A percentile compares a stretch with the other conserved stretches of the same genome.
phyloP scores from a whole-genome alignment of 2,113 vertebrate genomes.

The Irena cyanogastra region DNA sequence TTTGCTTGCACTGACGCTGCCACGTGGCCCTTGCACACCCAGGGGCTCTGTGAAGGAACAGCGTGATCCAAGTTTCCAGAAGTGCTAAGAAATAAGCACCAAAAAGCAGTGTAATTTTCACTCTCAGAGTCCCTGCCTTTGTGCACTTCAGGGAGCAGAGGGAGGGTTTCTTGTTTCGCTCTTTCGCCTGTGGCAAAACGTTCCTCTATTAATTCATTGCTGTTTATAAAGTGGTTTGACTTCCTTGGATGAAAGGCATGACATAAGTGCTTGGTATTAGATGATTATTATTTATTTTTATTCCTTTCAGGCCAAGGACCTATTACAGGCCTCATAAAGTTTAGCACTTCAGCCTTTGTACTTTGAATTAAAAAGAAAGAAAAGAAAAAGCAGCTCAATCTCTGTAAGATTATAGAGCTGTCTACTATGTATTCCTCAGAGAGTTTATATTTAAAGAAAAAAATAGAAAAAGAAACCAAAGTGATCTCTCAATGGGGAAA shows the following conservation, averaged over 20 bases:
- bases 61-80: neutral
- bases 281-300: slow-evolving; percentile 46
- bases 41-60: neutral
- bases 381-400: neutral
- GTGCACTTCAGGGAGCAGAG: neutral
- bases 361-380: neutral
- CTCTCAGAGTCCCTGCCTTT: neutral
- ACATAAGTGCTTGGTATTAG: slow-evolving; percentile 27
- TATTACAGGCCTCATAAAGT: slow-evolving; percentile 18
- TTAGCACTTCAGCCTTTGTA: neutral
- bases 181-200: slow-evolving; percentile 44
- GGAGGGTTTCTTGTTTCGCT: neutral
- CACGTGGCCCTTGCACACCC: neutral
- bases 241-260: slow-evolving; percentile 51
- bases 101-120: neutral
- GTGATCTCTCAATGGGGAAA: neutral
- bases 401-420: neutral
- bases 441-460: neutral
- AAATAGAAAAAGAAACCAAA: neutral
- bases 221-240: slow-evolving; percentile 38
- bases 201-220: slow-evolving; percentile 31
- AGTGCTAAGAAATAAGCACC: neutral
- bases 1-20: neutral
- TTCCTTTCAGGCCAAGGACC: neutral
- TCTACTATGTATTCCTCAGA: neutral